phyloP scores from a whole-genome alignment of 2,888 invertebrate genomes.

The Allygus modestus region DNA sequence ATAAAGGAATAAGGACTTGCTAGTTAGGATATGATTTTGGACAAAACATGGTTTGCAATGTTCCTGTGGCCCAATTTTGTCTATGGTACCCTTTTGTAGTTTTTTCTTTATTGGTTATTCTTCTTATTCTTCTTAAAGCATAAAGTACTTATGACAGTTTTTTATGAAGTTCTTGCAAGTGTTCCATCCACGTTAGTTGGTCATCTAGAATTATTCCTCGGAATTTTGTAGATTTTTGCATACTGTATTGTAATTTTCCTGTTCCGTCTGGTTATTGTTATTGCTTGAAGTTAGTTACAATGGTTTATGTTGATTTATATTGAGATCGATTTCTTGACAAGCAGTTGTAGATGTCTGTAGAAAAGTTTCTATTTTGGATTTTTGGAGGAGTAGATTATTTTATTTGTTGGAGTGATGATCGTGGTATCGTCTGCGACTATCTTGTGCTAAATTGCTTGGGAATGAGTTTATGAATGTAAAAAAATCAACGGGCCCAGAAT shows the following conservation, averaged over 20 bases:
- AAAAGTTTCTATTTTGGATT: background rate
- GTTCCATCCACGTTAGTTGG: background rate
- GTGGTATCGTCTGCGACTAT: background rate
- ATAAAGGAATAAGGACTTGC: background rate
- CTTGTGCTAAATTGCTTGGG: background rate
- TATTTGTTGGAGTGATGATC: background rate
- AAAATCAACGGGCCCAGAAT: background rate
- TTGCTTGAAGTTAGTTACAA: background rate
- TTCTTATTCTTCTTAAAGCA: background rate
- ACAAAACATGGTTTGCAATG: slow-evolving; percentile 1
- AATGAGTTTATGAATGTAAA: too few species aligned
- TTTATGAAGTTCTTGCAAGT: background rate
- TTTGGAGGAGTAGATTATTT: background rate
- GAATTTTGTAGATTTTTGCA: background rate
- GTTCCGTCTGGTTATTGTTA: background rate
- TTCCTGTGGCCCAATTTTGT: background rate
- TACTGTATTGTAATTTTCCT: background rate
- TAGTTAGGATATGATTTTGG: background rate
- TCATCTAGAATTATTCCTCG: background rate
- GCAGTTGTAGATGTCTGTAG: background rate
- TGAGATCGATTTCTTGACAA: background rate
- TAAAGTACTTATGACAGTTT: background rate
- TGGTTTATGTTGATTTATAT: background rate
- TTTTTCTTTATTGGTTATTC: background rate
- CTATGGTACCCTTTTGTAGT: background rate